These are phyloP conservation scores for Sphaeridia pumilis DNA, from an alignment of 2,888 invertebrate species.

Conservation along the genomic window DNA sequence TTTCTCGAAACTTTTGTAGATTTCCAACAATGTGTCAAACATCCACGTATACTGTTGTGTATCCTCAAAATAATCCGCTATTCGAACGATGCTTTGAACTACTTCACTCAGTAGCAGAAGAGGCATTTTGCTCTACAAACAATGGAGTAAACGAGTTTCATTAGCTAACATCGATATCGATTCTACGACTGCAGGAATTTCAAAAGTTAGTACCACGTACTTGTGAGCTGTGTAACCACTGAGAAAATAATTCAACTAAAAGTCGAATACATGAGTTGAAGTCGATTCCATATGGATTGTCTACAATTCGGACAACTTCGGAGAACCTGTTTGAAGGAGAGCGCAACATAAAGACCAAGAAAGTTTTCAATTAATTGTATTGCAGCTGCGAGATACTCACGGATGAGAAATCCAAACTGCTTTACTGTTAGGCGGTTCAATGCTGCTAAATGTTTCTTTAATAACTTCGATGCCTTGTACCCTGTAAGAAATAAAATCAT, in stretches of 20 bases:
- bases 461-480: too few species aligned
- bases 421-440: too few species aligned
- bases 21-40: slow-evolving; percentile 56
- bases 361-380: too few species aligned
- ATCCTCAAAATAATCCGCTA: slow-evolving; percentile 66
- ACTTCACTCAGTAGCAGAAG: slow-evolving; percentile 34
- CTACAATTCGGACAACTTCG: slow-evolving; percentile 31
- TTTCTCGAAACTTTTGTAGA: slow-evolving; percentile 51
- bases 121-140: slow-evolving; percentile 40
- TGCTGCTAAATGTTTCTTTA: too few species aligned
- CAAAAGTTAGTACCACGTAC: slow-evolving; percentile 39
- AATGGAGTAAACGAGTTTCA: too few species aligned
- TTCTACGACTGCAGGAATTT: neutral
- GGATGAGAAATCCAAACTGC: too few species aligned
- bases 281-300: slow-evolving; percentile 57
- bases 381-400: too few species aligned
- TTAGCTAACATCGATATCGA: too few species aligned
- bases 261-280: slow-evolving; percentile 86
- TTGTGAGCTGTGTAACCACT: slow-evolving; percentile 51
- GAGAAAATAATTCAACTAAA: slow-evolving; percentile 76
- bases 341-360: too few species aligned
- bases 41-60: slow-evolving; percentile 67
- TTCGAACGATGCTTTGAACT: slow-evolving; percentile 45
- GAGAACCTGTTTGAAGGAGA: slow-evolving; percentile 24
- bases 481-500: too few species aligned